Conservation (phyloP, 2,888 invertebrate genomes). For the Caenorhabditis plicata region DNA sequence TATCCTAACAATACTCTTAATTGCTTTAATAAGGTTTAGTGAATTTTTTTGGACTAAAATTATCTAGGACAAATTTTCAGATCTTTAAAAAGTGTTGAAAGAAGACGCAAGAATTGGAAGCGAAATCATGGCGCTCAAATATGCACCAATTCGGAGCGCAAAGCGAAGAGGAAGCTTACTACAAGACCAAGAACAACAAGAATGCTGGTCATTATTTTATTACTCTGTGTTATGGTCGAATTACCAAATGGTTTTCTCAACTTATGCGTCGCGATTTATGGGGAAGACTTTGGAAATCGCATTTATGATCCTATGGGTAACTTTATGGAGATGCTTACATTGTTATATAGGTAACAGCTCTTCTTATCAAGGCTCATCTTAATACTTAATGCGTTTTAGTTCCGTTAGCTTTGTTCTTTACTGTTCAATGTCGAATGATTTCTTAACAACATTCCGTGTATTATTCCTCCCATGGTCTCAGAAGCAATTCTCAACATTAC, state of each 20-base stretch:
- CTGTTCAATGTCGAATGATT: constrained; percentile 55
- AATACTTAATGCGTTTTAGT: constrained; percentile 8
- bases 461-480: constrained; percentile 42
- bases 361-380: neutral
- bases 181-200: constrained; percentile 46
- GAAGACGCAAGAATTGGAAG: constrained; percentile 41
- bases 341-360: constrained; percentile 45
- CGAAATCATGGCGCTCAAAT: constrained; percentile 28
- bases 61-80: constrained; percentile 5
- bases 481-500: constrained; percentile 15
- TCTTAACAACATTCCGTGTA: constrained; percentile 48
- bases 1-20: constrained; percentile 42
- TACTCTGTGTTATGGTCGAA: constrained; percentile 53
- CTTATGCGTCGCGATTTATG: constrained; percentile 50
- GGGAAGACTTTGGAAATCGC: constrained; percentile 45
- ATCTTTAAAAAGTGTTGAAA: constrained; percentile 50
- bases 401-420: constrained; percentile 57
- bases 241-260: constrained; percentile 55
- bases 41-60: neutral
- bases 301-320: constrained; percentile 55
- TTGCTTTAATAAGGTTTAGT: constrained; percentile 36
- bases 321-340: constrained; percentile 58
- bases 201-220: constrained; percentile 50
- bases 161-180: constrained; percentile 36
- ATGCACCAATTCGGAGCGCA: constrained; percentile 38